Evolutionary conservation across 2,888 invertebrate species (phyloP).

Genomic region (Timandra comae): DNA sequence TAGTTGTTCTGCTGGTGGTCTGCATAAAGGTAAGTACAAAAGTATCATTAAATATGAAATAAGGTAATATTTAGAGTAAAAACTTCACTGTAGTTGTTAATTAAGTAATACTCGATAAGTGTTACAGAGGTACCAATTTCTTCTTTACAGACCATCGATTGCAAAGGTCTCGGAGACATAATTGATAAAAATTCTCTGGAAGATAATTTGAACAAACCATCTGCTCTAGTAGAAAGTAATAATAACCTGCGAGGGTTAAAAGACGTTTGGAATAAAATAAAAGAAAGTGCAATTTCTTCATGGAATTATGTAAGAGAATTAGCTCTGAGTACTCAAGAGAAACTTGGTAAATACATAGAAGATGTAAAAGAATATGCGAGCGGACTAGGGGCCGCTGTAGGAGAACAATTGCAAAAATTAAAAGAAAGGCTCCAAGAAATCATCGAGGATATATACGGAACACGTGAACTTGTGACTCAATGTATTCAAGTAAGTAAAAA

Average conservation of each 20-base stretch:
- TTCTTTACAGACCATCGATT: too few relatives aligned
- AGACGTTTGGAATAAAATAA: conserved; percentile 34
- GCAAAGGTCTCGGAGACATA: too few relatives aligned
- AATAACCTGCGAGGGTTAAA: conserved; percentile 15
- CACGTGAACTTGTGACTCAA: conserved; percentile 27
- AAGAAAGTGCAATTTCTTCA: conserved; percentile 27
- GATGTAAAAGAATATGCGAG: conserved; percentile 29
- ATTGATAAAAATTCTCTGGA: too few relatives aligned
- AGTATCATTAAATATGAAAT: too few relatives aligned
- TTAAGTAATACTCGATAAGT: too few relatives aligned
- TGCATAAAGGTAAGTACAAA: conserved; percentile 10
- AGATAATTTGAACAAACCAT: conserved; percentile 2
- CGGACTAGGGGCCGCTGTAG: conserved; percentile 22
- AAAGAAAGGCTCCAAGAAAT: conserved; percentile 24
- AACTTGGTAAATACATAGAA: conserved; percentile 27
- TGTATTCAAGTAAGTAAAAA: conserved; percentile 42
- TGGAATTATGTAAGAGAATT: conserved; percentile 36
- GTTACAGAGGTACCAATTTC: too few relatives aligned
- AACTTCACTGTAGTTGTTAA: too few relatives aligned
- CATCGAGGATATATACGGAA: conserved; percentile 25
- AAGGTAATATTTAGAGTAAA: too few relatives aligned
- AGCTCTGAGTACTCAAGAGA: conserved; percentile 29
- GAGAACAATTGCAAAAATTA: conserved; percentile 25
- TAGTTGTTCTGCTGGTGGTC: conserved; percentile 9
- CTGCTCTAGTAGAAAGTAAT: conserved; percentile 10